Evolutionary conservation across 2,888 invertebrate genomes (phyloP).

Genomic region (Brenthis ino): DNA sequence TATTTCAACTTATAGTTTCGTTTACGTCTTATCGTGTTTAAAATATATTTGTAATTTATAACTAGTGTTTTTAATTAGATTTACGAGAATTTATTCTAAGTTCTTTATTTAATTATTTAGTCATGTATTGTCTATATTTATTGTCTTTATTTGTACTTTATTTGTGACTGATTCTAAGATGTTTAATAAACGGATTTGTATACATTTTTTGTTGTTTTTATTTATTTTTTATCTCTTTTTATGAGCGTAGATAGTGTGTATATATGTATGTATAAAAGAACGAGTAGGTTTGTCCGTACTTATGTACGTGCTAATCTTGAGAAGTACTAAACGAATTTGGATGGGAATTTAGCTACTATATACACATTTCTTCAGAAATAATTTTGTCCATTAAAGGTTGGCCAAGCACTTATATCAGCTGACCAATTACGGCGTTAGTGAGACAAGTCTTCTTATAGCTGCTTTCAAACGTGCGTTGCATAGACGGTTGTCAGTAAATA

Average conservation of each 20-base stretch:
- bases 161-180: conserved; percentile 25
- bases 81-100: conserved; percentile 7
- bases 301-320: too few relatives aligned
- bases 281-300: too few relatives aligned
- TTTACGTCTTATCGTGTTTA: conserved; percentile 15
- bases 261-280: too few relatives aligned
- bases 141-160: conserved; percentile 16
- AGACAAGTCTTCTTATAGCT: too few relatives aligned
- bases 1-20: neutral
- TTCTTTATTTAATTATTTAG: conserved; percentile 3
- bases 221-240: neutral
- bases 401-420: too few relatives aligned
- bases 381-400: too few relatives aligned
- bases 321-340: too few relatives aligned
- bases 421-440: too few relatives aligned
- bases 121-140: neutral
- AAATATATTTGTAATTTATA: conserved; percentile 13
- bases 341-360: too few relatives aligned
- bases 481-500: too few relatives aligned
- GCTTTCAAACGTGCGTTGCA: too few relatives aligned
- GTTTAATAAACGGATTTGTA: conserved; percentile 19
- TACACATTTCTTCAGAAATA: too few relatives aligned
- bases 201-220: neutral
- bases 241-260: neutral
- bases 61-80: conserved; percentile 7